Percentiles rank a stretch among this genome's conserved stretches.
phyloP scores from a whole-genome alignment of 2,113 vertebrate species.

The Drymodes brunneopygia region DNA sequence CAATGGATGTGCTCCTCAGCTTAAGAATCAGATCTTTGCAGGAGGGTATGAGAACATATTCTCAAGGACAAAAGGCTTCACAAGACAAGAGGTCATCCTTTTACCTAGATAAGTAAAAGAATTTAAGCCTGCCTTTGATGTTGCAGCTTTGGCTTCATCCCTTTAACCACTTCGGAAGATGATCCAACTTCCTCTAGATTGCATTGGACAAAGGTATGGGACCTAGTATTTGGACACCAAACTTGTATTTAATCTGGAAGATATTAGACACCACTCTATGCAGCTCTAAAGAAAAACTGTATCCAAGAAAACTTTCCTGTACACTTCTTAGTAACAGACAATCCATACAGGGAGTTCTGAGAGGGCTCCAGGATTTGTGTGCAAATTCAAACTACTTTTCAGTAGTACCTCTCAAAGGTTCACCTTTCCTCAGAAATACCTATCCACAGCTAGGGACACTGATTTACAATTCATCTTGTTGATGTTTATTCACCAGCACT shows the following conservation, averaged over 20 bases:
- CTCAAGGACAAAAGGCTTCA: background rate
- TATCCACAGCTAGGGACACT: background rate
- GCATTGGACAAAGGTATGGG: background rate
- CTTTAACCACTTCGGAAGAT: background rate
- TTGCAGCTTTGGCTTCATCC: slow-evolving; percentile 9
- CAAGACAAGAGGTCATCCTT: background rate
- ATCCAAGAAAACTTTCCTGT: background rate
- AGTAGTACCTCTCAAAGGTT: background rate
- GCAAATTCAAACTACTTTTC: background rate
- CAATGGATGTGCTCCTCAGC: background rate
- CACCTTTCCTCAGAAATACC: background rate
- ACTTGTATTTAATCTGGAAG: slow-evolving; percentile 36
- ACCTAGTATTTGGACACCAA: background rate
- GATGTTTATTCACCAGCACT: background rate
- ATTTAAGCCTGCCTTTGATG: background rate
- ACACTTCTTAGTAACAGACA: background rate
- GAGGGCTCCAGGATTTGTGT: background rate
- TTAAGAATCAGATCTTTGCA: background rate
- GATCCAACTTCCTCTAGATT: slow-evolving; percentile 3
- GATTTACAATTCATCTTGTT: background rate
- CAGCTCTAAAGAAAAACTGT: background rate
- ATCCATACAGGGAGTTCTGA: background rate
- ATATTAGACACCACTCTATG: background rate
- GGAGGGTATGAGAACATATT: background rate
- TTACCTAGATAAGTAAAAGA: background rate